phyloP scores from a whole-genome alignment of 2,888 invertebrate species.

The Melanargia galathea region DNA sequence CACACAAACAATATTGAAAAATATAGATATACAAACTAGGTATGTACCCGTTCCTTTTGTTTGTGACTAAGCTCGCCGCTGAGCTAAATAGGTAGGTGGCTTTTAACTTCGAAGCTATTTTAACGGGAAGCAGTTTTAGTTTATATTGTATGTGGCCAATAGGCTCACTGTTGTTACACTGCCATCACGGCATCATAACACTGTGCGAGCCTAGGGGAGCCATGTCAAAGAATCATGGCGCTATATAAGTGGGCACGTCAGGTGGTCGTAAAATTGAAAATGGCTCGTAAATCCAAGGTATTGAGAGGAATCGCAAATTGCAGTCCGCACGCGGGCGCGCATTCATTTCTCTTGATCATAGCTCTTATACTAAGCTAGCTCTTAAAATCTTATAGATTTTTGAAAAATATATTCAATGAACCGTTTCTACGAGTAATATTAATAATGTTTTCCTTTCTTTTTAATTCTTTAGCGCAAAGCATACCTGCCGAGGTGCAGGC shows the following conservation, averaged over 20 bases:
- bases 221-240: conserved; percentile 52
- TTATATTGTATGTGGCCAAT: conserved; percentile 1
- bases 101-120: background rate
- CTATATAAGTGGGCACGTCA: conserved; percentile 60
- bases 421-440: background rate
- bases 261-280: conserved; percentile 71
- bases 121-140: conserved; percentile 1
- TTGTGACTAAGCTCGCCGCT: background rate
- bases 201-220: conserved; percentile 37
- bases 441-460: background rate
- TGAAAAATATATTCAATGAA: conserved; percentile 24
- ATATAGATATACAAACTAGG: background rate
- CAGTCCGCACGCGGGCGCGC: conserved; percentile 65
- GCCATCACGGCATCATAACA: conserved; percentile 45
- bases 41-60: too few species aligned
- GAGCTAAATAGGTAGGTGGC: background rate
- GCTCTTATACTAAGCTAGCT: conserved; percentile 44
- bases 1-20: too few species aligned
- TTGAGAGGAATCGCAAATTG: conserved; percentile 68
- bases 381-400: conserved; percentile 30
- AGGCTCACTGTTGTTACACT: conserved; percentile 11
- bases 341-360: conserved; percentile 63
- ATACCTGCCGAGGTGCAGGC: too few species aligned
- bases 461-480: too few species aligned
- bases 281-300: conserved; percentile 71